A percentile compares a stretch with the other conserved stretches of the same genome.
Evolutionary conservation across 1,140 invertebrate species (phyloP).

Genomic region (Scaptomyza montana): DNA sequence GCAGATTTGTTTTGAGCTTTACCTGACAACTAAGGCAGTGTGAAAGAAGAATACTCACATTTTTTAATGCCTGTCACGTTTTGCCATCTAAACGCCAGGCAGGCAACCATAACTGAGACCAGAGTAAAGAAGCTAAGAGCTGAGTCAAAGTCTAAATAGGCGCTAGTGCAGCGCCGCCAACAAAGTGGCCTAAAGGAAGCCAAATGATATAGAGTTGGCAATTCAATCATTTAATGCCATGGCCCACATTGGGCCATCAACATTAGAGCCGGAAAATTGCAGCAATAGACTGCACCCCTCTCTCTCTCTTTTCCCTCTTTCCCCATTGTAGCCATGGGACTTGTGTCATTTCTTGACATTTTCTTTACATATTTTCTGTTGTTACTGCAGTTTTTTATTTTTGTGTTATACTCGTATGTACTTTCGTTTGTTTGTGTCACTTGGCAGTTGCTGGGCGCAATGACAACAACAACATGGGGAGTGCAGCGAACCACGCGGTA

Average conservation of each 20-base stretch:
- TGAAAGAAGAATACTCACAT: not conserved
- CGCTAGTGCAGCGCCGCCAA: not conserved
- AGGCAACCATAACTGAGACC: constrained; percentile 19
- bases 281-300: not conserved
- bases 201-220: constrained; percentile 57
- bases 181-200: constrained; percentile 22
- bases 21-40: constrained; percentile 25
- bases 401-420: constrained; percentile 11
- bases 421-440: constrained; percentile 69
- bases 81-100: constrained; percentile 38
- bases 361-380: constrained; percentile 26
- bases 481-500: constrained; percentile 62
- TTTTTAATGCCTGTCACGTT: constrained; percentile 36
- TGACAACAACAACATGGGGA: constrained; percentile 41
- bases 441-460: constrained; percentile 52
- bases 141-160: not conserved
- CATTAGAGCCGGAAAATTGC: constrained; percentile 18
- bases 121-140: not conserved
- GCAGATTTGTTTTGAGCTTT: not conserved
- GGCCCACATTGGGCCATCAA: constrained; percentile 14
- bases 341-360: constrained; percentile 17
- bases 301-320: not conserved
- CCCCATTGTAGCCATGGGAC: constrained; percentile 20
- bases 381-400: no score
- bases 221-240: constrained; percentile 63